Conservation (phyloP, 2,797 vertebrate genomes). For the Pelodytes ibericus region DNA sequence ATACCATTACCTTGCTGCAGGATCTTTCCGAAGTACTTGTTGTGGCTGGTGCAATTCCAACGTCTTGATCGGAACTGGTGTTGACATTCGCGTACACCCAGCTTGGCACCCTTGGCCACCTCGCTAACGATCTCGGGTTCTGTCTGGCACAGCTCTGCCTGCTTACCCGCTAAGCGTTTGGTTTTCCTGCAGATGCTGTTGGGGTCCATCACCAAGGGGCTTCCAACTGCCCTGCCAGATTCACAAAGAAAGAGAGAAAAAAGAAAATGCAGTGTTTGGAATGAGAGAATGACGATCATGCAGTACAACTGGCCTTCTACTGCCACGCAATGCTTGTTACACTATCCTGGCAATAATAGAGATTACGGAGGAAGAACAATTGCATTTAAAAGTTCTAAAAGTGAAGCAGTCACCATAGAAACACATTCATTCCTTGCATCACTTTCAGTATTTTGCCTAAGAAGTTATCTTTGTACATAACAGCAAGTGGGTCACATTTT, state of each 20-base stretch:
- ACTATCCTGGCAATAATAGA: too few species aligned
- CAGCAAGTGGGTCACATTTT: too few species aligned
- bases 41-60: conserved; percentile 99
- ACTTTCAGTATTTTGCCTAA: too few species aligned
- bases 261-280: conserved; percentile 58
- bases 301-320: not conserved
- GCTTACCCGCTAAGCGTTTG: conserved; percentile 89
- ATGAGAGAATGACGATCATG: not conserved
- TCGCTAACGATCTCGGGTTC: conserved; percentile 95
- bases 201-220: conserved; percentile 98
- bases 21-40: conserved; percentile 97
- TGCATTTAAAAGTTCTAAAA: not conserved
- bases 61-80: conserved; percentile 96
- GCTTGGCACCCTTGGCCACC: conserved; percentile 91
- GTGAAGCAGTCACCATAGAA: not conserved
- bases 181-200: conserved; percentile 99
- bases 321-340: too few species aligned
- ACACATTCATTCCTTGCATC: too few species aligned
- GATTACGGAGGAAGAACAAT: too few species aligned
- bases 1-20: conserved; percentile 90
- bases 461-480: too few species aligned
- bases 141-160: conserved; percentile 94
- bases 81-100: conserved; percentile 94
- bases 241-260: conserved; percentile 58
- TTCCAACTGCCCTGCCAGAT: conserved; percentile 91